phyloP scores from a whole-genome alignment of 2,888 invertebrate species.

The Macrostomum cliftonense region DNA sequence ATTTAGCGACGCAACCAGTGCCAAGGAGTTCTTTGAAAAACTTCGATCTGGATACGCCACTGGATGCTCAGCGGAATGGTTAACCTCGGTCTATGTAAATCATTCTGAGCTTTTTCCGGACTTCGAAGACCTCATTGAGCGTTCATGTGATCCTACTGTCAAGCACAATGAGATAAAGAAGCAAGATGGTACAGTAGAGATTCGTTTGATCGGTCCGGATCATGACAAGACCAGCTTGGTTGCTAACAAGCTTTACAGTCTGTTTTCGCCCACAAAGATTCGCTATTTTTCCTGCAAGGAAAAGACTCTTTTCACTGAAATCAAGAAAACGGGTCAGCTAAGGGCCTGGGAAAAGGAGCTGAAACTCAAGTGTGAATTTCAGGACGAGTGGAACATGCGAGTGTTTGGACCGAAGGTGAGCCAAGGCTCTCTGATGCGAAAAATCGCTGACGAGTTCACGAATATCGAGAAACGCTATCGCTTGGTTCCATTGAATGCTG shows the following conservation, averaged over 20 bases:
- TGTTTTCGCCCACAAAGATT: not conserved
- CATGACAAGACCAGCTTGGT: not conserved
- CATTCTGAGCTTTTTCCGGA: not conserved
- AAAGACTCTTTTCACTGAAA: not conserved
- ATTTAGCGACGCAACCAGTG: no score
- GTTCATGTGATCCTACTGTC: not conserved
- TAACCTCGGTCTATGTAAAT: not conserved
- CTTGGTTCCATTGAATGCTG: not conserved
- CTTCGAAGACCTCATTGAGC: not conserved
- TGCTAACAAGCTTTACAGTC: not conserved
- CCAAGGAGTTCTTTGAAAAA: no score
- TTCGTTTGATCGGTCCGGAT: not conserved
- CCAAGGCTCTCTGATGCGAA: conserved; percentile 1
- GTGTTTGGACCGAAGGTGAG: not conserved
- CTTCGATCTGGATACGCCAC: no score
- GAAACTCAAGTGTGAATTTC: not conserved
- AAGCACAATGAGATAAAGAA: not conserved
- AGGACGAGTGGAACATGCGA: not conserved
- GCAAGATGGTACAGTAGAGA: not conserved
- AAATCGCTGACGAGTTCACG: not conserved
- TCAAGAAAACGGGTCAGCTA: not conserved
- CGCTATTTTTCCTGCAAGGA: not conserved
- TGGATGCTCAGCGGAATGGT: no score
- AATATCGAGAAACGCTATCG: not conserved
- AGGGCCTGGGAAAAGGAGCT: not conserved